phyloP scores from a whole-genome alignment of 2,888 invertebrate genomes.

The Ichneumon xanthorius region DNA sequence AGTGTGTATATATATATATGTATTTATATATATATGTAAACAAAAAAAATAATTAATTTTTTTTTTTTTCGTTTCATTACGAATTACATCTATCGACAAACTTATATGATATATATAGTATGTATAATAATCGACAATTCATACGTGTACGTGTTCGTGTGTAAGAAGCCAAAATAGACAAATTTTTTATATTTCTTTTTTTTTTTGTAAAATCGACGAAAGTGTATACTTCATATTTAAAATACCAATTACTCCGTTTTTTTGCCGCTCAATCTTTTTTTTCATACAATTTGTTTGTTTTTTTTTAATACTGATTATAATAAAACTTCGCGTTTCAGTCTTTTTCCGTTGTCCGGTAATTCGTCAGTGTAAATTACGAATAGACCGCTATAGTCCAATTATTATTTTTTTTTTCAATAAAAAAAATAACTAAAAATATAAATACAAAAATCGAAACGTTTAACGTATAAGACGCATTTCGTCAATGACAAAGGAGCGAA shows the following conservation, averaged over 20 bases:
- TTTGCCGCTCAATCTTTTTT: slow-evolving; percentile 44
- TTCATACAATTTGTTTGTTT: slow-evolving; percentile 50
- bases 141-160: slow-evolving; percentile 52
- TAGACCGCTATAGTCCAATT: slow-evolving; percentile 56
- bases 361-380: slow-evolving; percentile 59
- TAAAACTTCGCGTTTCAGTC: slow-evolving; percentile 79
- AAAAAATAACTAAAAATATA: slow-evolving; percentile 21
- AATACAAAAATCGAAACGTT: slow-evolving; percentile 40
- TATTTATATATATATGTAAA: slow-evolving; percentile 47
- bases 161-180: slow-evolving; percentile 66
- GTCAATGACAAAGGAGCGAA: slow-evolving; percentile 75
- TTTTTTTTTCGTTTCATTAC: slow-evolving; percentile 48
- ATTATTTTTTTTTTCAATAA: background rate
- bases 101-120: slow-evolving; percentile 31
- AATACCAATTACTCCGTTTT: slow-evolving; percentile 76
- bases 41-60: slow-evolving; percentile 47
- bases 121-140: slow-evolving; percentile 58
- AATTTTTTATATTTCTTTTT: slow-evolving; percentile 37
- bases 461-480: slow-evolving; percentile 53
- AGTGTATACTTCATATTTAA: slow-evolving; percentile 76
- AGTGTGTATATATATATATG: slow-evolving; percentile 51
- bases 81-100: slow-evolving; percentile 52
- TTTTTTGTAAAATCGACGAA: slow-evolving; percentile 68
- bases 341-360: slow-evolving; percentile 75
- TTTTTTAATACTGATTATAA: slow-evolving; percentile 81